phyloP scores from a whole-genome alignment of 1,140 invertebrate species.

The Danaus plexippus region DNA sequence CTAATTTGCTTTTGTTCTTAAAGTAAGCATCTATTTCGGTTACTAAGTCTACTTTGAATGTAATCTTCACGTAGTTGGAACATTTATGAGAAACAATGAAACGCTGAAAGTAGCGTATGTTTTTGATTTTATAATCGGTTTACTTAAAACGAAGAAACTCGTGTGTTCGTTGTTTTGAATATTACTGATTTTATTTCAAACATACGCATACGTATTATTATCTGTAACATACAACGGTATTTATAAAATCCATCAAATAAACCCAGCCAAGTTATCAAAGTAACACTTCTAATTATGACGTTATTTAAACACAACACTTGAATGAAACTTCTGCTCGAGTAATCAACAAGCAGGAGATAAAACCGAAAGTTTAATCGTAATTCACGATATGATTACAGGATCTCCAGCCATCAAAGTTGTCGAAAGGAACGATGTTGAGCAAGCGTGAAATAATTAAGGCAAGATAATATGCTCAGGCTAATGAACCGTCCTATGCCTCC shows the following conservation, averaged over 20 bases:
- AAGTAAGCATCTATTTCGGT: slow-evolving; percentile 47
- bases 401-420: slow-evolving; percentile 47
- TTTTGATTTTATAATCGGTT: slow-evolving; percentile 14
- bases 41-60: slow-evolving; percentile 41
- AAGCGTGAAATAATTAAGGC: slow-evolving; percentile 60
- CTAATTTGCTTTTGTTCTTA: slow-evolving; percentile 62
- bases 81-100: slow-evolving; percentile 32
- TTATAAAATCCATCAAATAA: too few relatives aligned
- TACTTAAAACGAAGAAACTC: slow-evolving; percentile 1
- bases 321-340: slow-evolving; percentile 47
- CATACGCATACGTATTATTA: too few relatives aligned
- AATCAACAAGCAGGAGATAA: slow-evolving; percentile 55
- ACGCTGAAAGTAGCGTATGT: slow-evolving; percentile 10
- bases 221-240: too few relatives aligned
- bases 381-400: slow-evolving; percentile 52
- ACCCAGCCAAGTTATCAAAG: too few relatives aligned
- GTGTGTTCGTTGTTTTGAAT: too few relatives aligned
- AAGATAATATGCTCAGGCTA: slow-evolving; percentile 54
- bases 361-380: slow-evolving; percentile 58
- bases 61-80: slow-evolving; percentile 34
- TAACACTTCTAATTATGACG: too few relatives aligned
- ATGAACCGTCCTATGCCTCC: slow-evolving; percentile 40
- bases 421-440: slow-evolving; percentile 43
- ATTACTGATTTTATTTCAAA: too few relatives aligned
- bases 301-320: slow-evolving; percentile 41